Evolutionary conservation across 2,113 vertebrate genomes (phyloP), one percentile per base, ranked within the genome.

Genomic region (Myodes glareolus): DNA sequence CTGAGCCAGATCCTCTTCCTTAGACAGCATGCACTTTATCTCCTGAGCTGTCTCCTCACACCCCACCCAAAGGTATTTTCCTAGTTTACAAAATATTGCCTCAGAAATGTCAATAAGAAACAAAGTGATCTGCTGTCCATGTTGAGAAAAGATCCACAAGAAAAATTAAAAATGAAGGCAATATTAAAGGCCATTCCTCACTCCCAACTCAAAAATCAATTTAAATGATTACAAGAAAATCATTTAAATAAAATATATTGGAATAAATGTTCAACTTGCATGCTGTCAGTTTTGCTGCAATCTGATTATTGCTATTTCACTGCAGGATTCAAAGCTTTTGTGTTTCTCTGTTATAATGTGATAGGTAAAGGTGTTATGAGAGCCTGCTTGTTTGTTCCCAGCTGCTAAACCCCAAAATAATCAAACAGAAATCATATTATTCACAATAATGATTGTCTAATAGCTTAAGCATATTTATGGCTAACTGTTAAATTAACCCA

Each of bases 81-180:
- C 50, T 68, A 45, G 17, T 94, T 90, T 73, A 52, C 7, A 82
- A 65, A 75, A 6, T 52, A 63, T 90, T 88, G 84, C 0, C n/a
- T 90, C n/a, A 85, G n/a, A 73, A 47, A 94, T 88, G 5, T 84
- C 12, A 75, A 92, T 4, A 88, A n/a, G 52, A 33, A 90, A 50
- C 63, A 52, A 65, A 70, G 23, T 23, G 55, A 17, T 52, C 14
- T 67, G 61, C 29, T 67, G 5, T 77, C 5, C 50, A 55, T 21
- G 12, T 77, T 88, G 92, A 91, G 31, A 92, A 86, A 67, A 72
- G 6, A 67, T 2, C 27, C 25, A 77, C 14, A 31, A 76, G 68
- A 17, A 23, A 94, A 92, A 90, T 96, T 70, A 91, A 39, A 39
- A 61, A 58, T 84, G 31, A 97, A 96, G 89, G 21, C 88, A 65